phyloP scores from a whole-genome alignment of 2,113 vertebrate species.

The Struthio camelus region DNA sequence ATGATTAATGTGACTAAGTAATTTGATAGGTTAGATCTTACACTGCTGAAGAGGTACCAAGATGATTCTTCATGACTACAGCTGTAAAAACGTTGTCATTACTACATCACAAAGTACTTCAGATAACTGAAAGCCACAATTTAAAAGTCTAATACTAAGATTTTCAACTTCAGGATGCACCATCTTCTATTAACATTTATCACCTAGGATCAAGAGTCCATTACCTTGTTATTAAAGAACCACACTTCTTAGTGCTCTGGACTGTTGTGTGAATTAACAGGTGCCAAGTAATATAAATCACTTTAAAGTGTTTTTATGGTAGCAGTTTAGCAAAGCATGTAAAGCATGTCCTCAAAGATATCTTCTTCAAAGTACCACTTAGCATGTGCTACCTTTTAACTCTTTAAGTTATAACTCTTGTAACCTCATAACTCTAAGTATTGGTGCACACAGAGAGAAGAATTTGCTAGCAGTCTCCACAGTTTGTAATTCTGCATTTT shows the following conservation, averaged over 20 bases:
- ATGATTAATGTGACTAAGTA: neutral
- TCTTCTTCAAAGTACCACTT: neutral
- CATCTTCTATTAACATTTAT: neutral
- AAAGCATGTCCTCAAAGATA: neutral
- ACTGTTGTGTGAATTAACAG: neutral
- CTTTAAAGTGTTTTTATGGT: neutral
- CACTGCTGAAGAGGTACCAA: neutral
- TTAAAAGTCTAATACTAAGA: neutral
- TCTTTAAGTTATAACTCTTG: neutral
- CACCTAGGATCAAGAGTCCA: neutral
- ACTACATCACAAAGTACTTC: neutral
- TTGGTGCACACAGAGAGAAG: rapidly evolving
- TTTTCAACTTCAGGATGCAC: neutral
- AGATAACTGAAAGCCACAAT: neutral
- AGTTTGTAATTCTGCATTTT: neutral
- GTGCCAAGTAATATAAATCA: neutral
- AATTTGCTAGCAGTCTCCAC: neutral
- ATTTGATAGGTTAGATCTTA: neutral
- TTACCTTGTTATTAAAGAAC: neutral
- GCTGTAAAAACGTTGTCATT: neutral
- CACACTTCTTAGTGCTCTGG: neutral
- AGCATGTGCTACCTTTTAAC: neutral
- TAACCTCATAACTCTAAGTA: neutral
- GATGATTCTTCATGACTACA: neutral
- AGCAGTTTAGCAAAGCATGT: neutral